Evolutionary conservation across 1,140 invertebrate genomes (phyloP).

Genomic region (Heliconius nattereri): DNA sequence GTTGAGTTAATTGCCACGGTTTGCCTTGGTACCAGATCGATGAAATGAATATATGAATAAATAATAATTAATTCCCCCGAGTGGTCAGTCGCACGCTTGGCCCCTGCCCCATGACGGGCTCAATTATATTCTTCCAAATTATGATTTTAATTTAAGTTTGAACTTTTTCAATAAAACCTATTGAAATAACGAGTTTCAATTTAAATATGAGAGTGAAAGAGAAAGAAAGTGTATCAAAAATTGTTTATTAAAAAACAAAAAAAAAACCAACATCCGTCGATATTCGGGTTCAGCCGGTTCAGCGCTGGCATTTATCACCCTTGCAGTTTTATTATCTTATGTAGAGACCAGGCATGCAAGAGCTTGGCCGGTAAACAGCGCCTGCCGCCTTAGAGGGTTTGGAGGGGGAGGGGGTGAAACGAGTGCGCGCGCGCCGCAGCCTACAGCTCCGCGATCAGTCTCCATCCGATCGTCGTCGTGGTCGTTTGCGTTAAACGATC

Average conservation of each 20-base stretch:
- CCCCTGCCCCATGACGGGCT: too few relatives aligned
- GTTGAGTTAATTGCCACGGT: too few relatives aligned
- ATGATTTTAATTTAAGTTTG: neutral
- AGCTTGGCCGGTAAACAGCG: slow-evolving; percentile 56
- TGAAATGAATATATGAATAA: too few relatives aligned
- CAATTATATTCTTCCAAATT: neutral
- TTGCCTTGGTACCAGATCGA: too few relatives aligned
- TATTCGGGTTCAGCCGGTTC: slow-evolving; percentile 23
- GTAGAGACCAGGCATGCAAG: slow-evolving; percentile 62
- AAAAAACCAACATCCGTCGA: neutral
- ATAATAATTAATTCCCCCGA: too few relatives aligned
- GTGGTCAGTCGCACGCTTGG: too few relatives aligned
- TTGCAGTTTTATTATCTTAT: slow-evolving; percentile 63
- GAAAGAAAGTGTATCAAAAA: slow-evolving; percentile 6
- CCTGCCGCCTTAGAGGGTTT: slow-evolving; percentile 38
- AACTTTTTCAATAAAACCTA: neutral
- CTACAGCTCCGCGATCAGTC: slow-evolving; percentile 65
- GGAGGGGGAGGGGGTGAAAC: slow-evolving; percentile 40
- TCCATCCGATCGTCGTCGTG: slow-evolving; percentile 68
- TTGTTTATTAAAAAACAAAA: neutral
- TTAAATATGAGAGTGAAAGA: neutral
- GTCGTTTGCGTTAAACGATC: slow-evolving; percentile 55
- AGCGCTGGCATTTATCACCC: slow-evolving; percentile 49
- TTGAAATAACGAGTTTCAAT: neutral
- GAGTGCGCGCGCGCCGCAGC: slow-evolving; percentile 56